Percentiles rank a stretch among this genome's conserved stretches.
These are phyloP conservation scores for Anabacerthia variegaticeps DNA, from an alignment of 2,797 vertebrate genomes.

Conservation along the genomic window DNA sequence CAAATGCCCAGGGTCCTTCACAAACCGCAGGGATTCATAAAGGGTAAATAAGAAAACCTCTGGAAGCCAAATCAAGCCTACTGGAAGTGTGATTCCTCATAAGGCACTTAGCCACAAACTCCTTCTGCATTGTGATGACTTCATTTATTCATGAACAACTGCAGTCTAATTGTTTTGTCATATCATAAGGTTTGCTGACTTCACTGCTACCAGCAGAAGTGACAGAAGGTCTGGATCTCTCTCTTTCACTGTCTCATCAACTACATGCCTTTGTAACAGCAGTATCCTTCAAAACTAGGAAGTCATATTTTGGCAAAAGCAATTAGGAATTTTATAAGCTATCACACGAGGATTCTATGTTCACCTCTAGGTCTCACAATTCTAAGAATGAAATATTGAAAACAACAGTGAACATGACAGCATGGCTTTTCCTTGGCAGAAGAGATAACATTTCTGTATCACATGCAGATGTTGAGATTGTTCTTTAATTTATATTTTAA, in stretches of 20 bases:
- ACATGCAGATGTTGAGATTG: not conserved
- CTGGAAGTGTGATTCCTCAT: fast-evolving
- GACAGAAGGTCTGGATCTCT: not conserved
- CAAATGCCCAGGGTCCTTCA: not conserved
- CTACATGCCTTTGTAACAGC: not conserved
- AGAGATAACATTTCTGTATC: not conserved
- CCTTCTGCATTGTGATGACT: not conserved
- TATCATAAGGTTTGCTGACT: not conserved
- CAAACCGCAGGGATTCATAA: fast-evolving
- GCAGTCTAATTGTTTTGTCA: not conserved
- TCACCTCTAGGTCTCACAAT: not conserved
- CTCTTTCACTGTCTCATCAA: not conserved
- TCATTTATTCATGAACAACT: not conserved
- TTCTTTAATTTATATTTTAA: not conserved
- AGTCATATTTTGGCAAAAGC: not conserved
- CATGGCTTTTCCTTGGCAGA: not conserved
- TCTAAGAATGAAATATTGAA: slow-evolving; percentile 21
- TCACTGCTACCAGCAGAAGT: not conserved
- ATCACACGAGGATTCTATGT: not conserved
- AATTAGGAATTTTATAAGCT: not conserved
- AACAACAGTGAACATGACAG: slow-evolving; percentile 12
- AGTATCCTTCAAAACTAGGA: not conserved
- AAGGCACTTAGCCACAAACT: not conserved
- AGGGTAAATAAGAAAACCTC: not conserved
- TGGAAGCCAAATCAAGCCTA: not conserved